phyloP scores from a whole-genome alignment of 2,888 invertebrate genomes.

The Sisyra nigra region DNA sequence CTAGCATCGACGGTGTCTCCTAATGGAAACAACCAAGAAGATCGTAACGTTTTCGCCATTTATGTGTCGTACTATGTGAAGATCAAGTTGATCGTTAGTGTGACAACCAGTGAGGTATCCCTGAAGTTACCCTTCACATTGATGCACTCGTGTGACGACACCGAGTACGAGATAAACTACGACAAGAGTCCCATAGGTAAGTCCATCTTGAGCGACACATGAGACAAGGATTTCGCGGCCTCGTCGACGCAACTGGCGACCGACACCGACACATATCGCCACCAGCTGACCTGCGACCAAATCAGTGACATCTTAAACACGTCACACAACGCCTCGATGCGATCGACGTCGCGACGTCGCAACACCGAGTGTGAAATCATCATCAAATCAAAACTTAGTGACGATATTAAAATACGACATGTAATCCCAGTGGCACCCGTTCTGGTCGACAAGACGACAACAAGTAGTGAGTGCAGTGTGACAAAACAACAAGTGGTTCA shows the following conservation, averaged over 20 bases:
- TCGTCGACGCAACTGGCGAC: background rate
- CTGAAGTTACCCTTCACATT: constrained; percentile 66
- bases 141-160: constrained; percentile 53
- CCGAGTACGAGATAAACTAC: constrained; percentile 24
- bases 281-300: background rate
- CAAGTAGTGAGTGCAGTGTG: constrained; percentile 5
- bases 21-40: constrained; percentile 36
- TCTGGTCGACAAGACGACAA: constrained; percentile 3
- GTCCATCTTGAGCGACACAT: background rate
- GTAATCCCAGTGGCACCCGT: background rate
- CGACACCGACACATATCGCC: background rate
- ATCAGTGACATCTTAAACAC: background rate
- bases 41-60: constrained; percentile 76
- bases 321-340: background rate
- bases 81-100: constrained; percentile 64
- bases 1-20: constrained; percentile 38
- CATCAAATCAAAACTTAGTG: constrained; percentile 2
- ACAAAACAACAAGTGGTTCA: constrained; percentile 2
- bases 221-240: background rate
- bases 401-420: background rate
- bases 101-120: constrained; percentile 66
- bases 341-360: background rate
- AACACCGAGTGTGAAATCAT: constrained; percentile 8
- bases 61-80: constrained; percentile 86
- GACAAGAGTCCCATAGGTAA: background rate